Conservation (phyloP, 1,140 invertebrate genomes). For the Zophobas atratus region DNA sequence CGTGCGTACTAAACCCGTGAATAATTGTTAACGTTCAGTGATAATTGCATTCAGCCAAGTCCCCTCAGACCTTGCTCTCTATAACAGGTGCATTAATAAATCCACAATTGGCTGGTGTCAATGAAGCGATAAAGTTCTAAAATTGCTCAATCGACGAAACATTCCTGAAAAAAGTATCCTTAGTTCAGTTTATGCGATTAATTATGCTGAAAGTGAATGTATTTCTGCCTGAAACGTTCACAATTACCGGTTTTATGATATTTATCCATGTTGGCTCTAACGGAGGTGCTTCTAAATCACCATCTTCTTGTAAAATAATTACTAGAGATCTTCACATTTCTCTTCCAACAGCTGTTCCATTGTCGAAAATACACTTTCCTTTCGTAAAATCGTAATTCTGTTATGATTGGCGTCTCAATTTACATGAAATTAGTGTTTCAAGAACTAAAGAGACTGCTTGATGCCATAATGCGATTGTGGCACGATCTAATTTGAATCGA, state of each 20-base stretch:
- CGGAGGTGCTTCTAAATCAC: conserved; percentile 15
- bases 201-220: conserved; percentile 39
- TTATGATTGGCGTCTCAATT: conserved; percentile 15
- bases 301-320: conserved; percentile 13
- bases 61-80: conserved; percentile 16
- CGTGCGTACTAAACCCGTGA: conserved; percentile 9
- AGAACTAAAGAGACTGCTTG: conserved; percentile 12
- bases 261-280: conserved; percentile 15
- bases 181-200: conserved; percentile 9
- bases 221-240: conserved; percentile 19
- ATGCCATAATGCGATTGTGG: conserved; percentile 31
- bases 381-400: conserved; percentile 4
- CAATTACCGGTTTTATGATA: conserved; percentile 33
- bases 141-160: conserved; percentile 4
- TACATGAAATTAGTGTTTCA: conserved; percentile 30
- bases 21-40: conserved; percentile 12
- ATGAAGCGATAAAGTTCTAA: conserved; percentile 21
- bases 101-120: conserved; percentile 13
- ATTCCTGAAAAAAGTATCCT: conserved; percentile 12
- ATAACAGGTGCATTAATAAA: conserved; percentile 37
- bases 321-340: conserved; percentile 14
- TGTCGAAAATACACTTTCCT: conserved; percentile 14
- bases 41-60: conserved; percentile 8
- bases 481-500: conserved; percentile 28
- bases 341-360: conserved; percentile 25